Conservation (phyloP, 2,797 vertebrate species). For the Xenentodon cancila region DNA sequence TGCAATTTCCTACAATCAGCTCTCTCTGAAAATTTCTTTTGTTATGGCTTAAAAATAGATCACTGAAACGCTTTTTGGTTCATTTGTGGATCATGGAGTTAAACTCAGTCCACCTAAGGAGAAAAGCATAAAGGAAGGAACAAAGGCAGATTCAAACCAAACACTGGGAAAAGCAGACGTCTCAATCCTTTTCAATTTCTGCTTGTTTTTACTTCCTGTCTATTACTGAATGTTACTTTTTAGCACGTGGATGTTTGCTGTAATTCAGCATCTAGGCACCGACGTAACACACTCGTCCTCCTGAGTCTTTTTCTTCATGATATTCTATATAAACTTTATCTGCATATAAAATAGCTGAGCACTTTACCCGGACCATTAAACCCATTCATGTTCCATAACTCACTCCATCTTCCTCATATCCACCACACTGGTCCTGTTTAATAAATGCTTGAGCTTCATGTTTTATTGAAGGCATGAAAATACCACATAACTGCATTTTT, state of each 20-base stretch:
- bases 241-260: no score
- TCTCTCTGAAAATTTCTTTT: conserved; percentile 19
- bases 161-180: background rate
- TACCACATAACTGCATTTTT: conserved; percentile 8
- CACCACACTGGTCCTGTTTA: background rate
- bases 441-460: background rate
- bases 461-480: conserved; percentile 20
- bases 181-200: background rate
- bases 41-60: conserved; percentile 35
- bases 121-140: conserved; percentile 6
- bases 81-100: conserved; percentile 26
- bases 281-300: background rate
- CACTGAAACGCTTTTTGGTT: conserved; percentile 11
- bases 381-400: background rate
- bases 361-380: background rate
- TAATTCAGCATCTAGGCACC: background rate
- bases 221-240: background rate
- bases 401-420: background rate
- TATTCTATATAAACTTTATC: background rate
- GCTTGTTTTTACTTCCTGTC: background rate
- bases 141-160: conserved; percentile 4
- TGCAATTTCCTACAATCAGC: conserved; percentile 54
- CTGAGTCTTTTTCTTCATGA: background rate
- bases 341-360: background rate
- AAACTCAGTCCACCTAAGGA: background rate